phyloP scores from a whole-genome alignment of 2,797 vertebrate species.

The Rhincodon typus region DNA sequence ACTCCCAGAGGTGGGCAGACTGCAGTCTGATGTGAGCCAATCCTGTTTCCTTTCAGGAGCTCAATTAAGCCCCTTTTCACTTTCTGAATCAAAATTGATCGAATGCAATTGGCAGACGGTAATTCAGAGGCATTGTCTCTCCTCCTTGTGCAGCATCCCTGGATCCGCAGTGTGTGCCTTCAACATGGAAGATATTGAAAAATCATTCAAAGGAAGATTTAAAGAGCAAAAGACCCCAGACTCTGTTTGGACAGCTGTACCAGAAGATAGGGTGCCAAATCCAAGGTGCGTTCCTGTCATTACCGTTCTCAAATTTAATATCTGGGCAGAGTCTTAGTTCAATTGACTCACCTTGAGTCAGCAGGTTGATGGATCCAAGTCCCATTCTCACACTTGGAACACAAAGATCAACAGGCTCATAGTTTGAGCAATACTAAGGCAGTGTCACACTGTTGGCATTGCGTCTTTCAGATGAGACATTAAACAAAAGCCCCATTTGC shows the following conservation, averaged over 20 bases:
- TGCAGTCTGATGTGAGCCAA: background rate
- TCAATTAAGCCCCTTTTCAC: background rate
- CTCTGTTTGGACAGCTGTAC: slow-evolving; percentile 93
- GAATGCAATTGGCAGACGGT: background rate
- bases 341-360: background rate
- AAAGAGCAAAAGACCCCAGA: slow-evolving; percentile 97
- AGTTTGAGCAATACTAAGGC: background rate
- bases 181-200: slow-evolving; percentile 93
- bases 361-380: background rate
- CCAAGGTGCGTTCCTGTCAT: slow-evolving; percentile 69
- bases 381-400: background rate
- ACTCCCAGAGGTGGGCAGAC: background rate
- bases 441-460: background rate
- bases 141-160: slow-evolving; percentile 71
- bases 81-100: background rate
- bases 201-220: slow-evolving; percentile 87
- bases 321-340: slow-evolving; percentile 43
- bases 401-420: background rate
- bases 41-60: background rate
- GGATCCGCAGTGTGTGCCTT: slow-evolving; percentile 97
- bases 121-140: slow-evolving; percentile 15
- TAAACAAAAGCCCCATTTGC: background rate
- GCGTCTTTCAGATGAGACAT: background rate
- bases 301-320: slow-evolving; percentile 47
- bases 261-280: slow-evolving; percentile 90